phyloP scores from a whole-genome alignment of 2,797 vertebrate species.

The Dryobates pubescens region DNA sequence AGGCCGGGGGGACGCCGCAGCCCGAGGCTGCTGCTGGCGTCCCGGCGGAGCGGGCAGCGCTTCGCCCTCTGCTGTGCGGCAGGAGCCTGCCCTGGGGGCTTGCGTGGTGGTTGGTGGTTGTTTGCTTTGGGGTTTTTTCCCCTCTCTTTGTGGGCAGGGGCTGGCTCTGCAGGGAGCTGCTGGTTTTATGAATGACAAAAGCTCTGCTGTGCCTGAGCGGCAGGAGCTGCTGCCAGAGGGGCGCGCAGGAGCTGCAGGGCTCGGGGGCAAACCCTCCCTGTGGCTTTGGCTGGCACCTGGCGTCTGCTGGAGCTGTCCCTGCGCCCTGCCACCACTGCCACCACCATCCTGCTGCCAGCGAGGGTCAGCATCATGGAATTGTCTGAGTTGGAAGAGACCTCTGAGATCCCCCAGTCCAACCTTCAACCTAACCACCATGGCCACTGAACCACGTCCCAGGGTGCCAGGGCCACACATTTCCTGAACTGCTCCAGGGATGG shows the following conservation, averaged over 20 bases:
- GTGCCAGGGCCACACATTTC: too few species aligned
- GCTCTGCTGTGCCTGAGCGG: not conserved
- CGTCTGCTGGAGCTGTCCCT: not conserved
- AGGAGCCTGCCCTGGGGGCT: too few species aligned
- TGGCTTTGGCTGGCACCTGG: not conserved
- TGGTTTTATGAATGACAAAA: conserved; percentile 57
- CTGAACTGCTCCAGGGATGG: too few species aligned
- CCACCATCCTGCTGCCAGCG: accelerated
- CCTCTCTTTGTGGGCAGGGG: not conserved
- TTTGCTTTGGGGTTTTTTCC: not conserved
- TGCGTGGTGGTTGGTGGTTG: too few species aligned
- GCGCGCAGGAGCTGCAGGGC: not conserved
- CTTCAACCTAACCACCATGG: too few species aligned
- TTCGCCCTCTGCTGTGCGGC: not conserved
- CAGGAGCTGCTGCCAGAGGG: not conserved
- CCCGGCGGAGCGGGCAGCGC: accelerated
- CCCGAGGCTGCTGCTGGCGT: accelerated
- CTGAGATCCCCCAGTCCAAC: too few species aligned
- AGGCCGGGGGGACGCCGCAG: not conserved
- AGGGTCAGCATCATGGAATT: not conserved
- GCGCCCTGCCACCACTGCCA: accelerated
- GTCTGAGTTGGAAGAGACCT: too few species aligned
- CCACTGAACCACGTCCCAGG: too few species aligned
- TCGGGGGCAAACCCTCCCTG: not conserved
- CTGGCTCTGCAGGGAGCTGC: not conserved